Base-by-base conservation (phyloP, 2,113 vertebrate genomes). In the Galbula dea region DNA sequence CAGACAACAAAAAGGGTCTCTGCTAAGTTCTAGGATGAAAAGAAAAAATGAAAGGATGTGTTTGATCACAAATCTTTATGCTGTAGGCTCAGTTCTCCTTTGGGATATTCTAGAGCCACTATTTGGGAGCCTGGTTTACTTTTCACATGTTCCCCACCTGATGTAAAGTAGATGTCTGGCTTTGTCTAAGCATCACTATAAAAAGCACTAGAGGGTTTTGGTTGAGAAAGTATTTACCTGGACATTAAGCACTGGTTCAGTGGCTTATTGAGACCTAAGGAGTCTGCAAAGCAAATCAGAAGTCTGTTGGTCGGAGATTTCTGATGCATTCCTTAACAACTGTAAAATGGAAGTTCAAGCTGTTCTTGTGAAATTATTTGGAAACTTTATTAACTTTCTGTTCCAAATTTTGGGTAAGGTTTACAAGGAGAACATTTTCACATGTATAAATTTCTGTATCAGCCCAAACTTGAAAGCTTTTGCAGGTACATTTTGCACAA, bases 311-410 rank as follows among this genome's bases (percentile, higher is more conserved):
- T 51, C 39, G 15, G 14, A 63, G 30, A 63, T 75, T 78, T 88
- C 29, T 75, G 5, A 1, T 48, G 9, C 3, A 10, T 32, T 71
- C 55, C 10, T 73, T 34, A 61, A 16, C 30, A 69, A 57, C 1
- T 72, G 15, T 15, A 68, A 75, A 75, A 39, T 12, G 3, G n/a
- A 95, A 72, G 10, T 57, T 72, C n/a, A 75, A 57, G 10, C 7
- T 23, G 3, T 20, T n/a, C 10, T 65, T 52, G 20, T 0, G 14
- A 75, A 81, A 57, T 39, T n/a, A 66, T 84, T 74, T 45, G 15
- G 21, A 75, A 37, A 0, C 0, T 43, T 79, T 26, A 4, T 8
- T 15, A 34, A 0, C 5, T 49, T 37, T 88, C 69, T 34, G 3
- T 32, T 59, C 32, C 57, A 15, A 73, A 88, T 69, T 73, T 58